Base-by-base conservation (phyloP, 1,140 invertebrate species). In the Tenebrio molitor region DNA sequence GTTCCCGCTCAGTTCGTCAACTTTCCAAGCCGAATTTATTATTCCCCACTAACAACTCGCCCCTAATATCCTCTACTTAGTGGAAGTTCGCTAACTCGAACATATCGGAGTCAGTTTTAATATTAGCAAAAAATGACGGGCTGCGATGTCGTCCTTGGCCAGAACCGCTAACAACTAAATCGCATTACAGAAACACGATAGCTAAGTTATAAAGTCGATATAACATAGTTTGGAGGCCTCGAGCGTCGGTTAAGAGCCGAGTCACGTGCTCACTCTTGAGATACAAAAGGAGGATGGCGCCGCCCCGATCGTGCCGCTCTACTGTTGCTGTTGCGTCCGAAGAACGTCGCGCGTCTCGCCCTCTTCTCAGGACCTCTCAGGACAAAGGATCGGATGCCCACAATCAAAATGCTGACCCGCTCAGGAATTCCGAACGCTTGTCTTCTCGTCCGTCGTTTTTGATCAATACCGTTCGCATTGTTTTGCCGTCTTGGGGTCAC, bases 171-270 rank as follows among this genome's bases (percentile, higher is more conserved):
- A 77, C 77, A 79, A 73, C 77, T 76, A 79, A 79, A 79, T 79
- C 74, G 75, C 76, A 78, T 79, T 78, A 79, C 72, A 62, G 77
- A 78, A 78, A 79, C 77, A 78, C 77, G 77, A 79, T 78, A 79
- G 74, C 77, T 71, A 75, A 78, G 76, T 78, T 78, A 76, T 75
- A 79, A 78, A 77, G 78, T 78, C 74, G 75, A 78, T 79, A 78
- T 78, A 77, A 77, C 77, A 78, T 74, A 72, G 74, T 72, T 72
- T 74, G 75, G 72, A 50, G 50, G 34, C 62, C 65, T 65, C 41
- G 71, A 62, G 63, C 64, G 68, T 75, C 65, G 53, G 62, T 77
- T 73, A 41, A 66, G 29, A 77, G 74, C 72, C 76, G 12, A 39
- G 74, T 77, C 76, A 77, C 76, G 76, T 75, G 74, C 72, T 33